phyloP scores from a whole-genome alignment of 2,888 invertebrate genomes.

The Papilio elwesi region DNA sequence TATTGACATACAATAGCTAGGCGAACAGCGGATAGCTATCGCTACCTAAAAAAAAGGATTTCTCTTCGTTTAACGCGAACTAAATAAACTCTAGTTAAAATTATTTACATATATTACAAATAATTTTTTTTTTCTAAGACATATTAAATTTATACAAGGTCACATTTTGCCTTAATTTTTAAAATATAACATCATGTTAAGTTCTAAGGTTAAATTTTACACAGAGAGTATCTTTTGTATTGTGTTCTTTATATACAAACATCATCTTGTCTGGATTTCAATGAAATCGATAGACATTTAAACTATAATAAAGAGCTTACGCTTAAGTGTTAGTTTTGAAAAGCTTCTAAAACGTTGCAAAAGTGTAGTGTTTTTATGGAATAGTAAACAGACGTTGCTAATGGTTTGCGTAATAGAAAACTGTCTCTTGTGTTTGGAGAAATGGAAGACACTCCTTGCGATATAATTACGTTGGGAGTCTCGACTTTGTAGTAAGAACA shows the following conservation, averaged over 20 bases:
- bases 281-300: background rate
- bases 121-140: no score
- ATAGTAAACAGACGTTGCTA: slow-evolving; percentile 13
- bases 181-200: no score
- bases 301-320: slow-evolving; percentile 1
- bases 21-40: no score
- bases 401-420: slow-evolving; percentile 15
- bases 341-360: background rate
- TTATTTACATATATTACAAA: no score
- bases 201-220: no score
- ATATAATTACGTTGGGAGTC: slow-evolving; percentile 10
- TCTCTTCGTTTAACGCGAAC: no score
- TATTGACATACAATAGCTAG: no score
- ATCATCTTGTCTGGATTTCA: background rate
- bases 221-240: no score
- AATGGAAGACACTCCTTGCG: slow-evolving; percentile 7
- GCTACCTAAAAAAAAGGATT: no score
- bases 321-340: background rate
- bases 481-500: background rate
- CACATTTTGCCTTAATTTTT: no score
- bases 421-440: slow-evolving; percentile 1
- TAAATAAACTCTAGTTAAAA: no score
- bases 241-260: background rate
- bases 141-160: no score
- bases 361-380: background rate